Base-by-base conservation (phyloP, 2,113 vertebrate species). In the Arvicanthis niloticus region DNA sequence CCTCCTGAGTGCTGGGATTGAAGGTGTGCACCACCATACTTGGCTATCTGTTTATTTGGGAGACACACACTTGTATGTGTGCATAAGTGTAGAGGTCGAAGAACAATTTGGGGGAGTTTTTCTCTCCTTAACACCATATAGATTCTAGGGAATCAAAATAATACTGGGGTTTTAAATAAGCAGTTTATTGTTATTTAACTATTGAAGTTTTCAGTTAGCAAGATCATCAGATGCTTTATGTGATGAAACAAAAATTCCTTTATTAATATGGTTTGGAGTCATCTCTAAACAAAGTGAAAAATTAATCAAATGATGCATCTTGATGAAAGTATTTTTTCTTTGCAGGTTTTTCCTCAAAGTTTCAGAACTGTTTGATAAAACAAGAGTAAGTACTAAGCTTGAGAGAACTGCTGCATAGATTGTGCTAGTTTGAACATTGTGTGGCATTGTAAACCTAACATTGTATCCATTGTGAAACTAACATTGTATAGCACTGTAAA, bases 281-380 rank as follows among this genome's bases (percentile, higher is more conserved):
- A 80, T 95, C 48, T 94, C 34, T 96, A 72, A 94, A 95, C 24
- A 40, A 86, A 77, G 65, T 92, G 51, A 56, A 95, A 96, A 87
- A 87, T 94, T 80, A 81, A 92, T 96, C 40, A 86, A 75, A 53
- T 76, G 17, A 72, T 85, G 6, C 11, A 95, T 93, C 89, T 96
- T 96, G 5, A 97, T 96, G 8, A 97, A 91, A 97, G 84, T 96
- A 73, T 97, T 98, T 98, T 93, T 96, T 93, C 96, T 91, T 97
- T 97, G 24, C 98, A 99, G 99, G 97, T 99, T 99, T 98, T 99
- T 99, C 98, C 98, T 99, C 97, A 99, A 99, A 98, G 99, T 99
- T 96, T 99, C 99, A 12, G 99, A 99, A 97, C 98, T 99, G 95
- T 99, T 99, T 98, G 99, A 99, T 98, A 99, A 99, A 98, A 99